Evolutionary conservation across 2,888 invertebrate species (phyloP).

Genomic region (Dasypolia templi): DNA sequence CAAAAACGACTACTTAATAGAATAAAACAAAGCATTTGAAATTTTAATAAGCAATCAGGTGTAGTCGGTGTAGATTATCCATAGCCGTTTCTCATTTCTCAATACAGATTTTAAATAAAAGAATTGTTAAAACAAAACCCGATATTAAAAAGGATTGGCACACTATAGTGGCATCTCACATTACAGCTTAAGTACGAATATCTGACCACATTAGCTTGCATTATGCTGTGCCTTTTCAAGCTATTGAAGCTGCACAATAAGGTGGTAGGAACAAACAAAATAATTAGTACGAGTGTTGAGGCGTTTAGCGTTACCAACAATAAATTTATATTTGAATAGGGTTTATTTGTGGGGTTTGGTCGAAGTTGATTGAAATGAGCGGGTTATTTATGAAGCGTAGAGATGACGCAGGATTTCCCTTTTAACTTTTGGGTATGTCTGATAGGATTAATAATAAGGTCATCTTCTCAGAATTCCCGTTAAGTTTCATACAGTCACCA

Average conservation of each 20-base stretch:
- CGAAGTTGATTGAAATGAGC: slow-evolving; percentile 10
- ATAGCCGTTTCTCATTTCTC: slow-evolving; percentile 22
- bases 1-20: background rate
- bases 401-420: no score
- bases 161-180: slow-evolving; percentile 58
- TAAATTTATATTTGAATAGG: slow-evolving; percentile 79
- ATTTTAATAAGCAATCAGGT: slow-evolving; percentile 33
- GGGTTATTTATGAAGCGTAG: background rate
- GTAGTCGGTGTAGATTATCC: slow-evolving; percentile 5
- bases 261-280: slow-evolving; percentile 73
- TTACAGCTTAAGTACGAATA: slow-evolving; percentile 67
- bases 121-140: slow-evolving; percentile 41
- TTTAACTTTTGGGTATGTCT: no score
- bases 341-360: slow-evolving; percentile 57
- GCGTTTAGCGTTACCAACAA: slow-evolving; percentile 79
- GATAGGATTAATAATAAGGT: no score
- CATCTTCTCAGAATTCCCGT: no score
- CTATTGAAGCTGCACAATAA: slow-evolving; percentile 46
- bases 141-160: slow-evolving; percentile 30
- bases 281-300: slow-evolving; percentile 88
- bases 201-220: slow-evolving; percentile 80
- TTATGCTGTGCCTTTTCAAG: slow-evolving; percentile 68
- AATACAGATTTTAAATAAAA: slow-evolving; percentile 14
- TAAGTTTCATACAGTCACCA: no score
- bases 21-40: background rate